These are phyloP conservation scores for Scolopax mira DNA, from an alignment of 2,113 vertebrate species.

Conservation along the genomic window DNA sequence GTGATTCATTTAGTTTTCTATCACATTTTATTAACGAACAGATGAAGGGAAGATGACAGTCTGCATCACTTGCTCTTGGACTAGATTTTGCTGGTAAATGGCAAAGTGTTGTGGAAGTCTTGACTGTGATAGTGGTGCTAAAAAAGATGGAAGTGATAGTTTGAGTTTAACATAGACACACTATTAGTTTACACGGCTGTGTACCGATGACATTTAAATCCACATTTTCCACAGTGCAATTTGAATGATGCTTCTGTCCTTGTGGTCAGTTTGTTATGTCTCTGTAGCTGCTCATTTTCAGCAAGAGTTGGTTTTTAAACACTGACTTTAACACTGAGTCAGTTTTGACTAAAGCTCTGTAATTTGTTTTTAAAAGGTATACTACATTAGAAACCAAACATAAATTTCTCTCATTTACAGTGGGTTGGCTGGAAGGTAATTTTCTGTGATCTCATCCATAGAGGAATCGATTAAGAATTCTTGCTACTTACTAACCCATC, in stretches of 20 bases:
- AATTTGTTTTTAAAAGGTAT: conserved; percentile 42
- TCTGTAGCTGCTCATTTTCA: conserved; percentile 10
- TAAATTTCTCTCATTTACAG: conserved; percentile 25
- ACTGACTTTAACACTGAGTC: background rate
- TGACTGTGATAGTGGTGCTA: background rate
- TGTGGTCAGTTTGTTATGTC: conserved; percentile 20
- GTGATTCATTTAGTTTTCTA: background rate
- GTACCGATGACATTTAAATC: background rate
- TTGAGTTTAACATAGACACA: background rate
- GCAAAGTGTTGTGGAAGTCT: background rate
- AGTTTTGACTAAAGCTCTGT: conserved; percentile 36
- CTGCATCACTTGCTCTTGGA: background rate
- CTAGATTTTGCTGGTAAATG: background rate
- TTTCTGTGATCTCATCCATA: background rate
- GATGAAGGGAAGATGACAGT: background rate
- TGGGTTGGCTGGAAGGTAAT: background rate
- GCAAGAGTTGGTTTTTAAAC: background rate
- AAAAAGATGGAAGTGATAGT: background rate
- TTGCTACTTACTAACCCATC: background rate
- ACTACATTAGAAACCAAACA: background rate
- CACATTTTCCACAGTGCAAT: conserved; percentile 5
- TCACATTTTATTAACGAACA: background rate
- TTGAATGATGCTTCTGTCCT: background rate
- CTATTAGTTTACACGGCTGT: background rate
- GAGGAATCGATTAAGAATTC: conserved; percentile 10